Percentiles rank a stretch among this genome's conserved stretches.
These are phyloP conservation scores for Corella eumyota DNA, from an alignment of 23 tunicate species.

Conservation along the genomic window DNA sequence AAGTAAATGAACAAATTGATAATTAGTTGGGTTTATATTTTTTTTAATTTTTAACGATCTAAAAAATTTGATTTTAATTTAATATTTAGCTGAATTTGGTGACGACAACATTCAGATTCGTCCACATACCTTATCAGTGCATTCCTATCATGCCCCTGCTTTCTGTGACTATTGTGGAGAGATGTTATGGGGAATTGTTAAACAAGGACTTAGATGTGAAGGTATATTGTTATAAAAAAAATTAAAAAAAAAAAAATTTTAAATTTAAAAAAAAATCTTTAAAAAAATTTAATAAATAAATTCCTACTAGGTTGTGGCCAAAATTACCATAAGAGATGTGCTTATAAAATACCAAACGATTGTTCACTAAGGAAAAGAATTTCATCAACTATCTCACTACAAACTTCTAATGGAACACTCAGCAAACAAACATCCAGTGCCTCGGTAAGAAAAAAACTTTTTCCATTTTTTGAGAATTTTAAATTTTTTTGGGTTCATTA, in stretches of 20 bases:
- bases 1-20: no score
- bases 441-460: conserved; percentile 7
- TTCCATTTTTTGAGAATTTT: no score
- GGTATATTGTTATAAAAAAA: conserved; percentile 23
- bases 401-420: conserved; percentile 23
- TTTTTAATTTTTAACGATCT: no score
- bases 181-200: conserved; percentile 92
- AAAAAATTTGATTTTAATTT: no score
- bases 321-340: conserved; percentile 96
- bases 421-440: conserved; percentile 17
- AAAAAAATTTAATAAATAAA: no score
- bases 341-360: conserved; percentile 93
- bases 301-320: conserved; percentile 96
- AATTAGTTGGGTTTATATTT: no score
- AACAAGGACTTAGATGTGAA: conserved; percentile 92
- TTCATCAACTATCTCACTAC: conserved; percentile 22
- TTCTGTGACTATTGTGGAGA: conserved; percentile 99
- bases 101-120: conserved; percentile 69
- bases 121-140: conserved; percentile 79
- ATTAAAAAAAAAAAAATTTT: no score
- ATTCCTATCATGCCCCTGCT: conserved; percentile 92
- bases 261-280: no score
- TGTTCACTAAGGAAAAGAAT: conserved; percentile 76
- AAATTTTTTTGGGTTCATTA: no score
- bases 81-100: conserved; percentile 74